Evolutionary conservation across 2,797 vertebrate genomes (phyloP), one percentile per base, ranked within the genome.

Genomic region (Babyrousa celebensis): DNA sequence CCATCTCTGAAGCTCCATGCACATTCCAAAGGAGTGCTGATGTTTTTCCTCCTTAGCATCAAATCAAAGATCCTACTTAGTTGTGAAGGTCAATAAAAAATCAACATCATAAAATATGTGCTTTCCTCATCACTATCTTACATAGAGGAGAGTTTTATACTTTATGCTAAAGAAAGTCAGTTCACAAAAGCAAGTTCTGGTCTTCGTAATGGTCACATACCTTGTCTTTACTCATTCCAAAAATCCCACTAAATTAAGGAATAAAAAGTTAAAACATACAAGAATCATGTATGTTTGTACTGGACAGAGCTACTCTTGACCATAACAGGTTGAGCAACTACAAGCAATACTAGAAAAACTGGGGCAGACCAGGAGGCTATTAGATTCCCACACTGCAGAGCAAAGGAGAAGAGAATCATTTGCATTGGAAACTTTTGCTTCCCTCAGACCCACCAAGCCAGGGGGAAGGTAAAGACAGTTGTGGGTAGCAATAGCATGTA

Each of bases 201-300:
- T 85, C 20, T 91, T 87, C 32, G 52, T 82, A 52, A 17, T 43
- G 36, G 82, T 68, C 16, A 48, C 25, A 6, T 83, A 25, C 29
- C 27, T 90, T 87, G 15, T 77, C 75, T 83, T 86, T 40, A 70
- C 68, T 85, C 67, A 77, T 17, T 79, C 84, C 40, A 78, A 84
- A 97, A 95, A 94, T 85, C 40, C 25, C 56, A 71, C 60, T 68
- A 82, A 71, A 75, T 65, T 62, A 82, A 91, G 27, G 17, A 56
- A 78, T 68, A 67, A 78, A 96, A 85, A 52, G 4, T 36, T 93
- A 54, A 65, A 78, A 56, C 6, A 56, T 92, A 54, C 3, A 85
- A 94, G 79, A 29, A 72, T 71, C 67, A 29, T 56, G 25, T 36
- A 65, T 14, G 23, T 68, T 82, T 71, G 27, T 62, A 65, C 75